Base-by-base conservation (phyloP, 2,888 invertebrate species). In the Diaphora mendica region DNA sequence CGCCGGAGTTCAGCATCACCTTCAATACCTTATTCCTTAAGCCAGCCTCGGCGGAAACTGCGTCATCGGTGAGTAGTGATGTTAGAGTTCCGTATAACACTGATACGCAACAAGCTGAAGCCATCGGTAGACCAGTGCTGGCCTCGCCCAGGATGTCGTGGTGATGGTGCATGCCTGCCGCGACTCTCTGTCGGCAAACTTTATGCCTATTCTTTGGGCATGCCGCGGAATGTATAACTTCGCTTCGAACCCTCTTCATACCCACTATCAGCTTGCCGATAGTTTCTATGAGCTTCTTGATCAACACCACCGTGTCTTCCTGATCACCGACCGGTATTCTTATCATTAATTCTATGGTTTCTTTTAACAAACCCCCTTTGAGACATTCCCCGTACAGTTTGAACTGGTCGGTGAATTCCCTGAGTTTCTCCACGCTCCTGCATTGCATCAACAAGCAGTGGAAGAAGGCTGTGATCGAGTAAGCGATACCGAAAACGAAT, bases 401-500 rank as follows among this genome's bases (percentile, higher is more conserved):
- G 78, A 97, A 96, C 66, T 97, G 93, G 55, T 97, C 96, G 1
- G 96, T 93, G 84, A 97, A 97, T 78, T 96, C 96, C 8, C 93
- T 85, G 11, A 96, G 90, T 77, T 96, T 96, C 33, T 96, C 96
- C 1, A 95, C 89, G 5, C 92, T 91, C 2, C 94, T 92, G 73
- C 96, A 96, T 77, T 96, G 96, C 90, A 96, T 96, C 44, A 97
- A 86, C 13, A 97, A 87, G 75, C 96, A 96, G 79, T 97, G 96
- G 72, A 97, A 95, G 86, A 97, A 96, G 1, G 96, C 96, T 0
- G 96, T 93, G 64, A 96, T 93, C 0, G 96, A 96, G 81, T 96
- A 96, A 20, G 96, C 95, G 8, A 96, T 93, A 0, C 96, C 96
- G 86, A 96, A 97, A 8, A 97, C 94, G 80, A 96, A 96, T 86